Conservation (phyloP, 2,888 invertebrate genomes). For the Ariolimax columbianus region DNA sequence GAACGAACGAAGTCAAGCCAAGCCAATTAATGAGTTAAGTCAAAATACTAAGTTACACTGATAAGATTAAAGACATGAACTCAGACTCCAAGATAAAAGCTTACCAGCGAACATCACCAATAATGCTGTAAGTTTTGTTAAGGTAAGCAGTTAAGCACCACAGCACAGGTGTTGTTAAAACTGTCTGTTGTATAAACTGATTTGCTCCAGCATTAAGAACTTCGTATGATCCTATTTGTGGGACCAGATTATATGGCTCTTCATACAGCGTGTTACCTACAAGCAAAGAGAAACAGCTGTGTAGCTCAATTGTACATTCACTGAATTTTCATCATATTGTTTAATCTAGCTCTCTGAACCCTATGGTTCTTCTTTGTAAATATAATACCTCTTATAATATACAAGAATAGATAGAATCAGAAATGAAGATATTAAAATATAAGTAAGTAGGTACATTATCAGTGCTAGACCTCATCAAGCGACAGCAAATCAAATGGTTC, state of each 20-base stretch:
- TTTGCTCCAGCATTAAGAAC: slow-evolving; percentile 13
- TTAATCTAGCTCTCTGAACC: neutral
- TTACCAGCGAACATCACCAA: slow-evolving; percentile 26
- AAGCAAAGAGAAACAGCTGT: neutral
- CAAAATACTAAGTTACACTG: too few relatives aligned
- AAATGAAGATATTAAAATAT: too few relatives aligned
- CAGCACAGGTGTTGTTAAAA: slow-evolving; percentile 21
- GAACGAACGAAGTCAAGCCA: too few relatives aligned
- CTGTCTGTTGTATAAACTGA: slow-evolving; percentile 35
- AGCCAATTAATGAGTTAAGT: too few relatives aligned
- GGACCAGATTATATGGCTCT: slow-evolving; percentile 33
- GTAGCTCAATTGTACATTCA: neutral
- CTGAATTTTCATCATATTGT: neutral
- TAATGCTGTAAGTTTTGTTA: neutral
- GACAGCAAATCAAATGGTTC: too few relatives aligned
- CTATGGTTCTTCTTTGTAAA: too few relatives aligned
- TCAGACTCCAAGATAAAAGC: neutral
- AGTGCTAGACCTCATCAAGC: too few relatives aligned
- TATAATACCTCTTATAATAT: too few relatives aligned
- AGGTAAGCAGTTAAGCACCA: slow-evolving; percentile 4
- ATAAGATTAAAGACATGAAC: too few relatives aligned
- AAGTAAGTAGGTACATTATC: too few relatives aligned
- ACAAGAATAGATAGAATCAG: too few relatives aligned
- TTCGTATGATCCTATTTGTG: slow-evolving; percentile 35
- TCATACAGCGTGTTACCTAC: slow-evolving; percentile 26